Evolutionary conservation across 2,797 vertebrate genomes (phyloP), one percentile per base, ranked within the genome.

Genomic region (Dryobates pubescens): DNA sequence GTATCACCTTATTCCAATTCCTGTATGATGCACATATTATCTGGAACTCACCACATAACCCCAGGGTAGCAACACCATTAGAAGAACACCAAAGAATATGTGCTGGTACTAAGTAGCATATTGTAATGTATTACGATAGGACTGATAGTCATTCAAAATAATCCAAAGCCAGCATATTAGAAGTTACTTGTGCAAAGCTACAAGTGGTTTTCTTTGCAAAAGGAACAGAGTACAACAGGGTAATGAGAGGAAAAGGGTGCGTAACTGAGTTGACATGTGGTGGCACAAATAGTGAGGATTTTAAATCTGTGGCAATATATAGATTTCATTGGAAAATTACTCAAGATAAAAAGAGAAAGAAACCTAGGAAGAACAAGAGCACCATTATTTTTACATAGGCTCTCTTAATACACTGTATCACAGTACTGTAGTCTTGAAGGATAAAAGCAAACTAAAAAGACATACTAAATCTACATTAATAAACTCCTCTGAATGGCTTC

Each of bases 1-100:
- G 7, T 13, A 53, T 11, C 38, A 51, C 29, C 47, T 67, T 3
- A 49, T 49, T n/a, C 45, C 56, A 77, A 26, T 51, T 67, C 30
- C 27, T 63, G 30, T 6, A 15, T 0, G 6, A 68, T 1, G 14
- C 30, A 34, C 2, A 3, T 6, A 9, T 36, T 53, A 76, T 29
- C 38, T 86, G 29, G 67, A 78, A 74, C 20, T 19, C 27, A 30
- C 7, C 12, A 26, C 23, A 34, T 61, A 64, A 4, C 13, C 16
- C 22, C 49, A 76, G 20, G 1, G 0, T 13, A n/a, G 18, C 0
- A 3, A 41, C 29, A 70, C 27, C 56, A n/a, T 36, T 15, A 81
- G 14, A 43, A 58, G 27, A 74, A 57, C 13, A 69, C 13, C 57
- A 69, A 16, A 76, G 7, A 58, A 34, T 7, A 2, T 12, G 4